Conservation (phyloP, 92 coral and sea anemone genomes). For the Palythoa grandiflora region DNA sequence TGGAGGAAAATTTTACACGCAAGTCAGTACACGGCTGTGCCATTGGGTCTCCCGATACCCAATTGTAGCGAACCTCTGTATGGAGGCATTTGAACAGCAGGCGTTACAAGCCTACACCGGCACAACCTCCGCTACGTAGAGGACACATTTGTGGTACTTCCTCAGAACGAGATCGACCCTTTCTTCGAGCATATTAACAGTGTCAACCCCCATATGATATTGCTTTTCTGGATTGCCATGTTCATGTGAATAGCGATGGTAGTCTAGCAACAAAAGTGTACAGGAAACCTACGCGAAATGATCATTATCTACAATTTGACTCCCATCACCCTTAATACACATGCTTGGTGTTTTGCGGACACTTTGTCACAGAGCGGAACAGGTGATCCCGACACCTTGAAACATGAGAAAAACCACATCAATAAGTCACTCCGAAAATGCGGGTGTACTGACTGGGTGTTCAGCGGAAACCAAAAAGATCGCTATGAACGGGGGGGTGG, state of each 20-base stretch:
- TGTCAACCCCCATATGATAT: background rate
- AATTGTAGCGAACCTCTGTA: too few species aligned
- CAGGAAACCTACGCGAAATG: background rate
- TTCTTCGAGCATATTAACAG: constrained; percentile 9
- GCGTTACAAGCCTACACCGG: too few species aligned
- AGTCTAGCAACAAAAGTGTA: background rate
- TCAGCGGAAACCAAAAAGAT: background rate
- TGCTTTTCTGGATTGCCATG: constrained; percentile 8
- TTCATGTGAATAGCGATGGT: constrained; percentile 6
- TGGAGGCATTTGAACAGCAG: too few species aligned
- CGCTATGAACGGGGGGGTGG: background rate
- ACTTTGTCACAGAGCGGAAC: background rate
- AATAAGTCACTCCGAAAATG: constrained; percentile 39
- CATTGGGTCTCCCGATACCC: too few species aligned
- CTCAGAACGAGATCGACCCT: constrained; percentile 1
- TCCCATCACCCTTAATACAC: background rate
- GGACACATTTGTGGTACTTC: background rate
- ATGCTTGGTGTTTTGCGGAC: background rate
- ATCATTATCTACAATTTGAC: background rate
- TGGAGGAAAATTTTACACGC: too few species aligned
- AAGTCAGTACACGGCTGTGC: too few species aligned
- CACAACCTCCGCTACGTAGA: background rate
- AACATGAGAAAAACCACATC: constrained; percentile 29
- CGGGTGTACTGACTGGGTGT: background rate
- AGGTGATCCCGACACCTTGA: background rate